Evolutionary conservation across 2,113 vertebrate species (phyloP).

Genomic region (Carlito syrichta): DNA sequence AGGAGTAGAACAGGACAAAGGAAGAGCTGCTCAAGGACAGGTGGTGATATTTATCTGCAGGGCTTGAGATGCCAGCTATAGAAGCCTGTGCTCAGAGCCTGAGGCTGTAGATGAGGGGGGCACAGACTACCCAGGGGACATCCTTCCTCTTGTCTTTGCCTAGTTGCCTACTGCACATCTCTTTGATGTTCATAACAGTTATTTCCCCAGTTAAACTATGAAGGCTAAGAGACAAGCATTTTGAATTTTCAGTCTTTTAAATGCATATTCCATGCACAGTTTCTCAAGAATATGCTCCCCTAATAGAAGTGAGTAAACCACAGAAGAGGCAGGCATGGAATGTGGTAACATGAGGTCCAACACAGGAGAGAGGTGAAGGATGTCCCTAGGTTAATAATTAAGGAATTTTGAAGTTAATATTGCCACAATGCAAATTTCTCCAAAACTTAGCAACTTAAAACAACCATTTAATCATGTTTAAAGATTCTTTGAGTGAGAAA

Average conservation of each 20-base stretch:
- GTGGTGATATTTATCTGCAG: rapidly evolving
- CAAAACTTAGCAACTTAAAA: background rate
- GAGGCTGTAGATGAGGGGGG: background rate
- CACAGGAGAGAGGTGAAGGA: background rate
- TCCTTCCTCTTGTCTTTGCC: background rate
- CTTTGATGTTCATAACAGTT: background rate
- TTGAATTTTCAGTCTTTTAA: background rate
- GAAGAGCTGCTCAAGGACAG: background rate
- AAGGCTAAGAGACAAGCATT: background rate
- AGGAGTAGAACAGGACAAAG: background rate
- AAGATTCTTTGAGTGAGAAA: background rate
- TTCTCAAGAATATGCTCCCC: background rate
- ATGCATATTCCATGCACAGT: background rate
- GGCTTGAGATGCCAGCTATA: background rate
- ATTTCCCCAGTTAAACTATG: background rate
- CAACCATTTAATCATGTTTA: background rate
- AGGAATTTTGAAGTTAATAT: background rate
- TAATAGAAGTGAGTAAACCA: background rate
- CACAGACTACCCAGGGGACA: rapidly evolving
- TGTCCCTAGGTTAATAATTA: background rate
- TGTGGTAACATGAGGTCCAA: background rate
- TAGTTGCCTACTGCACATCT: background rate
- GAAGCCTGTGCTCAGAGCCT: background rate
- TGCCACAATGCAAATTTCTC: background rate
- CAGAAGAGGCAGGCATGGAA: background rate